Conservation (phyloP, 2,888 invertebrate genomes). For the Carterocephalus palaemon region DNA sequence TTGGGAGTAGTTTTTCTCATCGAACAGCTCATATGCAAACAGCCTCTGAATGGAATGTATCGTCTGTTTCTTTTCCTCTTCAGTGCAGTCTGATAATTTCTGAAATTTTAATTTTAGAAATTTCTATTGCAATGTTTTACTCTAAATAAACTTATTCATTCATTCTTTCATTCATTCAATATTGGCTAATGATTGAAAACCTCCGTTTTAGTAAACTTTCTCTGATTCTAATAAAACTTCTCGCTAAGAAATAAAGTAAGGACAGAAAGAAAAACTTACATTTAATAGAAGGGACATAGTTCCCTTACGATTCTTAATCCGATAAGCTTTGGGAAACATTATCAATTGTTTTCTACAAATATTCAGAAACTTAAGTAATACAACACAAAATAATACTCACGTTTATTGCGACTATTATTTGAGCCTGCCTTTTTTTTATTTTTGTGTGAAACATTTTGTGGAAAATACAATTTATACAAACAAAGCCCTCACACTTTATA, state of each 20-base stretch:
- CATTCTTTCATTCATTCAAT: too few relatives aligned
- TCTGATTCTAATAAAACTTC: too few relatives aligned
- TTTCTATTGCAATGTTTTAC: not conserved
- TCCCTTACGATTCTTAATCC: slow-evolving; percentile 38
- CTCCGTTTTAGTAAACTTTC: too few relatives aligned
- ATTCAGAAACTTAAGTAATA: not conserved
- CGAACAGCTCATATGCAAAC: slow-evolving; percentile 94
- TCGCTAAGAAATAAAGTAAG: too few relatives aligned
- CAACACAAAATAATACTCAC: slow-evolving; percentile 41
- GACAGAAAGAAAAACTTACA: slow-evolving; percentile 35
- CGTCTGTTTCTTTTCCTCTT: slow-evolving; percentile 88
- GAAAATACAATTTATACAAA: too few relatives aligned
- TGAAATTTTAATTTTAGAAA: slow-evolving; percentile 51
- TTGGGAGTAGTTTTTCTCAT: slow-evolving; percentile 90
- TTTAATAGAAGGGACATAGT: slow-evolving; percentile 40
- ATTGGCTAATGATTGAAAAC: too few relatives aligned
- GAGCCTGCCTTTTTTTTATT: slow-evolving; percentile 49
- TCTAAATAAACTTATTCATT: not conserved
- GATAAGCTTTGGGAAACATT: slow-evolving; percentile 7
- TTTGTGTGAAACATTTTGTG: slow-evolving; percentile 50
- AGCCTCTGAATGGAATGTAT: slow-evolving; percentile 93
- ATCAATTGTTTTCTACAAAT: not conserved
- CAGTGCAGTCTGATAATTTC: slow-evolving; percentile 90
- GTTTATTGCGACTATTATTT: slow-evolving; percentile 46
- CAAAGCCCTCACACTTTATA: too few relatives aligned